These are phyloP conservation scores for Gavialis gangeticus DNA, from an alignment of 2,113 vertebrate genomes.

Conservation along the genomic window DNA sequence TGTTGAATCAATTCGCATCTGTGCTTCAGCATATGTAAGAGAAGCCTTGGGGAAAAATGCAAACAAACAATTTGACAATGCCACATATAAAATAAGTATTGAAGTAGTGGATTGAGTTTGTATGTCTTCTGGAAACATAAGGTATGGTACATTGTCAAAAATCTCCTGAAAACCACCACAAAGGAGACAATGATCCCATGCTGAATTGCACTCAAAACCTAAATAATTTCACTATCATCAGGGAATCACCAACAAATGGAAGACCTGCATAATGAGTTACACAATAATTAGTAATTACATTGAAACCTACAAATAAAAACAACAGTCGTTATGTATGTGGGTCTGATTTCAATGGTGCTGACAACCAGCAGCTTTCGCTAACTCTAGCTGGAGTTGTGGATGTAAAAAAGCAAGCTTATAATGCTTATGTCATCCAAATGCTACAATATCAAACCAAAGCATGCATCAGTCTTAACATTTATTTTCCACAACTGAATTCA, in stretches of 20 bases:
- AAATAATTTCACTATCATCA: background rate
- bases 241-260: background rate
- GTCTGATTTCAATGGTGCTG: background rate
- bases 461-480: background rate
- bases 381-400: background rate
- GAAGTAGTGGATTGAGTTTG: background rate
- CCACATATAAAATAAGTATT: background rate
- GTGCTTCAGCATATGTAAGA: constrained; percentile 96
- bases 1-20: constrained; percentile 95
- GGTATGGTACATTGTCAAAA: background rate
- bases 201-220: background rate
- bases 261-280: background rate
- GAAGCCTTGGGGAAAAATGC: constrained; percentile 85
- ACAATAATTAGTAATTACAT: background rate
- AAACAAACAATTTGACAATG: background rate
- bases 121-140: background rate
- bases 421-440: background rate
- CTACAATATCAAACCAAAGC: background rate
- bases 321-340: background rate
- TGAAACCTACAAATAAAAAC: too few relatives aligned
- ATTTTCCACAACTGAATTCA: too few relatives aligned
- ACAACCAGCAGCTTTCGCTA: background rate
- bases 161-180: background rate
- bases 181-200: background rate
- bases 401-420: background rate